Evolutionary conservation across 1,140 invertebrate species (phyloP).

Genomic region (Mercenaria mercenaria): DNA sequence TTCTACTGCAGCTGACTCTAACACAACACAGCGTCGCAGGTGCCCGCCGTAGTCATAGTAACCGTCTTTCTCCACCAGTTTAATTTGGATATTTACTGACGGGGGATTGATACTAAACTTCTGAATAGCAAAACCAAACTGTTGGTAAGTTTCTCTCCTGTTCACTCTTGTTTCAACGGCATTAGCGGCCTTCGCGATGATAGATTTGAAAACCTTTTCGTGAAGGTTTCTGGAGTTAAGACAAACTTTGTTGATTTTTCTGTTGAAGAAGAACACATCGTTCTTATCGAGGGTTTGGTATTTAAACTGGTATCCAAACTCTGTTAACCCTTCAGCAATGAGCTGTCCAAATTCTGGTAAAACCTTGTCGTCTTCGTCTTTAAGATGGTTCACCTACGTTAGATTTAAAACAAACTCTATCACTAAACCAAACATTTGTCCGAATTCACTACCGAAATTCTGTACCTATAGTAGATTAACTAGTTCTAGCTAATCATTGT

Average conservation of each 20-base stretch:
- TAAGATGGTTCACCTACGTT: not conserved
- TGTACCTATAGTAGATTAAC: too few species aligned
- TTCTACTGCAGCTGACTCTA: not conserved
- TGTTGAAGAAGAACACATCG: not conserved
- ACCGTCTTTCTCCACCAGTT: not conserved
- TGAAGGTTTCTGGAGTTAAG: conserved; percentile 5
- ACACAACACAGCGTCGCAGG: not conserved
- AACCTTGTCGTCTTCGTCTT: not conserved
- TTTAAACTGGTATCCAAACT: not conserved
- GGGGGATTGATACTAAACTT: conserved; percentile 6
- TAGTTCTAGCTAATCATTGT: too few species aligned
- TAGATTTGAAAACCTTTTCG: conserved; percentile 14
- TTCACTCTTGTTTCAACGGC: not conserved
- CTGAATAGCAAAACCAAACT: not conserved
- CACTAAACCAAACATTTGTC: too few species aligned
- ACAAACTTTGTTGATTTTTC: not conserved
- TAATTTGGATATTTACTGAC: not conserved
- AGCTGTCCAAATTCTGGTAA: not conserved
- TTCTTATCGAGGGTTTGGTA: not conserved
- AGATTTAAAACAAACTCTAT: not conserved
- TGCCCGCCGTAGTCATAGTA: not conserved
- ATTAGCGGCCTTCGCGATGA: not conserved
- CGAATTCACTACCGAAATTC: too few species aligned
- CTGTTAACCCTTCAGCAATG: not conserved
- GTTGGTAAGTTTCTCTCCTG: not conserved